Percentiles rank a stretch among this genome's conserved stretches.
Conservation (phyloP, 2,888 invertebrate species). For the Agrotis puta region DNA sequence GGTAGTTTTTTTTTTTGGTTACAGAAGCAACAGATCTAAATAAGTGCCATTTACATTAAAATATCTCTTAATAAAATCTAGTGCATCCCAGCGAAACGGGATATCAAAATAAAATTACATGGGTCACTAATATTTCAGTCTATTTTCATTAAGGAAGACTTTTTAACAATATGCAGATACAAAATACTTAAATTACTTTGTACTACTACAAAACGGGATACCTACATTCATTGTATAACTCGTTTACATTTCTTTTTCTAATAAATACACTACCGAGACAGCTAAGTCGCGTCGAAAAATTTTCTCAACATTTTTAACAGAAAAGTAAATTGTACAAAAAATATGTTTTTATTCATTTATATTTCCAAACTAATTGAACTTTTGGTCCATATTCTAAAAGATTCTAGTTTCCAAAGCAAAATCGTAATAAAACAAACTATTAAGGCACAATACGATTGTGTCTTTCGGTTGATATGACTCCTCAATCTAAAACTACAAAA, state of each 20-base stretch:
- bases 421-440: slow-evolving; percentile 73
- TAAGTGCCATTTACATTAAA: slow-evolving; percentile 83
- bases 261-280: slow-evolving; percentile 79
- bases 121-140: slow-evolving; percentile 84
- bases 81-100: slow-evolving; percentile 89
- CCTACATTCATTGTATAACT: slow-evolving; percentile 73
- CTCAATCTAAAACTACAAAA: slow-evolving; percentile 71
- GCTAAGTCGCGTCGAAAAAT: slow-evolving; percentile 72
- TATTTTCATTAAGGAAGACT: slow-evolving; percentile 86
- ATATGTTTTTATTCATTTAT: slow-evolving; percentile 81
- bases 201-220: slow-evolving; percentile 85
- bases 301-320: slow-evolving; percentile 76
- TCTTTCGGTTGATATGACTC: slow-evolving; percentile 86
- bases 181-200: slow-evolving; percentile 85
- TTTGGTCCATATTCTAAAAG: slow-evolving; percentile 87
- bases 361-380: slow-evolving; percentile 79
- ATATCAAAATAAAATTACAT: slow-evolving; percentile 72
- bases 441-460: slow-evolving; percentile 89
- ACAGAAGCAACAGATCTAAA: slow-evolving; percentile 74
- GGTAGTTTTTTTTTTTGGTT: not conserved
- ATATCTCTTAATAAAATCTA: slow-evolving; percentile 78
- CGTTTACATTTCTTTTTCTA: slow-evolving; percentile 75
- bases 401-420: slow-evolving; percentile 68
- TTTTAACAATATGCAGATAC: slow-evolving; percentile 75
- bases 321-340: slow-evolving; percentile 87